Base-by-base conservation (phyloP, 2,113 vertebrate genomes). In the Semicossyphus pulcher region DNA sequence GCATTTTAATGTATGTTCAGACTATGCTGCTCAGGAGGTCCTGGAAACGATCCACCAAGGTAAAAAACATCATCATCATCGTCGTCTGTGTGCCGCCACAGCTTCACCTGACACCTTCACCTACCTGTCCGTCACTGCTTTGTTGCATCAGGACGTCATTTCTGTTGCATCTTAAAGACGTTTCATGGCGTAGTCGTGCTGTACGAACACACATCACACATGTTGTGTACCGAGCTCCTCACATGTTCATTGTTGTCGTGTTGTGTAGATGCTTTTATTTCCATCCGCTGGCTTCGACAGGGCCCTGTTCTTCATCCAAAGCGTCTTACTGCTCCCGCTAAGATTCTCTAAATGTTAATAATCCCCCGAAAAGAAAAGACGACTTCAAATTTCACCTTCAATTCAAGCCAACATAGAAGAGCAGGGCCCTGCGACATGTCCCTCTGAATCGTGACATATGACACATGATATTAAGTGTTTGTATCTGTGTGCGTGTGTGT, bases 31-130 rank as follows among this genome's bases (percentile, higher is more conserved):
- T 95, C 94, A 95, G 95, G 95, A 97, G 95, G 91, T 96, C 93
- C 94, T 98, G 96, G 97, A 97, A 96, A 94, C 93, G 95, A 91
- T 95, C 96, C 90, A 95, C 93, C 83, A 98, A 97, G 96, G 97
- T 98, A 97, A 97, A 66, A 18, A 15, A 49, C 29, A 7, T 41
- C 61, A 45, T 25, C 52, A 4, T n/a, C 42, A 14, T 45, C 75
- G 10, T 26, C 44, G 10, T 36, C 58, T 70, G 59, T 72, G 10
- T 70, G 41, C 25, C 11, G 20, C 21, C 25, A 10, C 42, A 59
- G 45, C 32, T 75, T 45, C 34, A 36, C 11, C 34, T 10, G 3
- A 5, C 3, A 42, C 6, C 15, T 42, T 18, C 60, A 10, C 34
- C 9, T 11, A 4, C 5, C 12, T 16, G 44, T 20, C 11, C n/a